Evolutionary conservation across 2,113 vertebrate species (phyloP), one percentile per base, ranked within the genome.

Genomic region (Diadophis punctatus): DNA sequence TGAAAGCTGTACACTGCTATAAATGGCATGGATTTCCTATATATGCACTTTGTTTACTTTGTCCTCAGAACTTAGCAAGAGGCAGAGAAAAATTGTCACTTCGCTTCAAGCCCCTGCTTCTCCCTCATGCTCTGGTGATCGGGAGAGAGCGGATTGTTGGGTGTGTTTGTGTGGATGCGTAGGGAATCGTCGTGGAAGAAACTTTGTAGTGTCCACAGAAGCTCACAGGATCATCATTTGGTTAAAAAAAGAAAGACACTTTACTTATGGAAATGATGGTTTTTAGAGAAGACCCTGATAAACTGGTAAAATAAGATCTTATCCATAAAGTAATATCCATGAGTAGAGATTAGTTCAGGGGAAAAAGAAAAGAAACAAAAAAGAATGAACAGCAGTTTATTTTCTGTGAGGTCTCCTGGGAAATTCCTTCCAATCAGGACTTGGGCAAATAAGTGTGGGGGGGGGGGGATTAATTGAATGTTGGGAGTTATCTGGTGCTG

Each of bases 261-360:
- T n/a, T 58, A 39, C 25, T 86, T 52, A 56, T 48, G 20, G 16
- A 86, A 91, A 63, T 30, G 14, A 48, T 51, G n/a, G 10, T 27
- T 89, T 91, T 48, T n/a, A 68, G 30, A 68, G 27, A 68, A 87
- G 16, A 52, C 39, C 6, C 18, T n/a, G 53, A 9, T 89, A 43
- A 85, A 4, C 39, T 86, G 74, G 68, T 8, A 4, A 91, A 94
- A 90, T 51, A 22, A 86, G 84, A 89, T 87, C 87, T 93, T 93
- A 74, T n/a, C 91, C 56, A 18, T 43, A 58, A 91, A 90, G 55
- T 46, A 74, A 22, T 30, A 87, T 86, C 90, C 86, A n/a, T 87
- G 49, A 90, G 6, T 56, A 16, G 49, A 49, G 30, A 68, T 93
- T 7, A 39, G 8, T 93, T 49, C 58, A 30, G 25, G 3, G 39